These are phyloP conservation scores for Sclerurus mexicanus DNA, from an alignment of 2,113 vertebrate genomes.

Conservation along the genomic window DNA sequence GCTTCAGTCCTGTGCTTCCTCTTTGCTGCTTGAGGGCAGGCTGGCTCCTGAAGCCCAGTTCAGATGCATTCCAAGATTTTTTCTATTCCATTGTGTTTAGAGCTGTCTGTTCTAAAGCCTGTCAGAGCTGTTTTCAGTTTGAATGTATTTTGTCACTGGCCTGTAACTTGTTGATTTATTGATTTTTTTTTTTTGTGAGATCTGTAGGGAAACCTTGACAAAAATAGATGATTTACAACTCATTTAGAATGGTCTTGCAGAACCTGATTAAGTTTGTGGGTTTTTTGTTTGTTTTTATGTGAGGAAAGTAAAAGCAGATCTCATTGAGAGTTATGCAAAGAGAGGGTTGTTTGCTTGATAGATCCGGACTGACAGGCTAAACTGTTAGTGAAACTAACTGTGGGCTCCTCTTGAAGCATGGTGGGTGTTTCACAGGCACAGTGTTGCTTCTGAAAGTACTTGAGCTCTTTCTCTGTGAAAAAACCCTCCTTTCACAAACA, in stretches of 20 bases:
- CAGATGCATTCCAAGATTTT: background rate
- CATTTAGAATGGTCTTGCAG: background rate
- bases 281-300: background rate
- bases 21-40: background rate
- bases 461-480: no score
- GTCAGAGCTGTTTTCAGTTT: background rate
- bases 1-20: background rate
- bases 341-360: background rate
- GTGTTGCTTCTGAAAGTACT: background rate
- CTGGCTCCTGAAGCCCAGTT: background rate
- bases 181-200: background rate
- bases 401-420: fast-evolving
- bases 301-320: background rate
- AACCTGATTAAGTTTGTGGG: background rate
- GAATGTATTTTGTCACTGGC: background rate
- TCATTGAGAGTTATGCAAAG: background rate
- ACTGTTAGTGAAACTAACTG: background rate
- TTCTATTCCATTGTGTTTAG: background rate
- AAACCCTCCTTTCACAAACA: background rate
- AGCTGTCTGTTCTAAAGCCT: background rate
- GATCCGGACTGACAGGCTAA: background rate
- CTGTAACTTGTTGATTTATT: background rate
- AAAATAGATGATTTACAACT: background rate
- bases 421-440: background rate
- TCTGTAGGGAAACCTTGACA: background rate